Evolutionary conservation across 64 coral and sea anemone genomes (phyloP), one percentile per base, ranked within the genome.

Genomic region (Montipora capricornis): DNA sequence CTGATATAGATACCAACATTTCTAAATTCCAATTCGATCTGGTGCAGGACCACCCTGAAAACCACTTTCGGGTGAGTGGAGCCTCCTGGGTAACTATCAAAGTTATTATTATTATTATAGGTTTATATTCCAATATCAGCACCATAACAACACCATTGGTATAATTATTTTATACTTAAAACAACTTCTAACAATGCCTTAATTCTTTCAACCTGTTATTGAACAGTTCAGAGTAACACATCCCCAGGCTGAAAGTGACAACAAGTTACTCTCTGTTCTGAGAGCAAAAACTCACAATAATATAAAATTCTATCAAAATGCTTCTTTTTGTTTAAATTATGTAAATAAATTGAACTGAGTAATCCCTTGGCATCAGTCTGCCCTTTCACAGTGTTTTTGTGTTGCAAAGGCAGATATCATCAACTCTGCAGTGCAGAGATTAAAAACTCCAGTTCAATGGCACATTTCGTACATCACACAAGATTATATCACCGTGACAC

Each of bases 351-450:
- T 20, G 20, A 71, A 24, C 19, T 64, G 61, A 55, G 10, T 6
- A 20, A 5, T 15, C 20, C 19, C 9, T 61, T 10, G 8, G 66
- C 46, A 86, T 86, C 82, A 86, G 46, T 71, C 44, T 1, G 71
- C 46, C 82, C 50, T 85, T 86, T 71, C 82, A 86, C 82, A 73
- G 22, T 4, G 14, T 1, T 6, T 19, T 47, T 68, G 82, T 86
- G 82, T 86, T 86, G 70, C 11, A 71, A 86, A 86, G 82, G 46
- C 13, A 51, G 47, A 86, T 24, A 71, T 86, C 82, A 86, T 73
- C 14, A 68, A 70, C 82, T 69, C 82, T 85, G 66, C 49, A 14
- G 2, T 17, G 59, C 47, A 4, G 13, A 86, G 64, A 86, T 19
- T 24, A 12, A 46, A 71, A 73, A 45, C 11, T 8, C 6, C 53